These are phyloP conservation scores for Alviniconcha marisindica DNA, from an alignment of 1,140 invertebrate genomes.

Conservation along the genomic window DNA sequence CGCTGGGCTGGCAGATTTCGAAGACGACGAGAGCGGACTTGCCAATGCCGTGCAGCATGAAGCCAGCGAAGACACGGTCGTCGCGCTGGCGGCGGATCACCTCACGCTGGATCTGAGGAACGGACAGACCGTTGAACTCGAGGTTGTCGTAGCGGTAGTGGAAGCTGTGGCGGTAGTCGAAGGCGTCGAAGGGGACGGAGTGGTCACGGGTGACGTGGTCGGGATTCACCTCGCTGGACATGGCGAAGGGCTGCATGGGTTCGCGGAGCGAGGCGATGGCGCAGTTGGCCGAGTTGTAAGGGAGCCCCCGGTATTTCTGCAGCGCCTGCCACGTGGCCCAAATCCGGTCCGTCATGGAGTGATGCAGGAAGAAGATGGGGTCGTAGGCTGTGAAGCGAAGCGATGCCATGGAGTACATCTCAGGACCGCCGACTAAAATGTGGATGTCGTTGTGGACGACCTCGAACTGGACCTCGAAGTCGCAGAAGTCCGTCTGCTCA, in stretches of 20 bases:
- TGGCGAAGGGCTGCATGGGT: slow-evolving; percentile 37
- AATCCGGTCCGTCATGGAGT: slow-evolving; percentile 34
- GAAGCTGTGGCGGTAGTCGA: slow-evolving; percentile 38
- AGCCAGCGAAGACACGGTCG: slow-evolving; percentile 47
- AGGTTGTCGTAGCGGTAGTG: slow-evolving; percentile 51
- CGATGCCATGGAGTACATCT: slow-evolving; percentile 40
- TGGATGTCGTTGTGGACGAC: slow-evolving; percentile 48
- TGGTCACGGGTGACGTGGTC: slow-evolving; percentile 41
- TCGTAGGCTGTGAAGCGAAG: slow-evolving; percentile 46
- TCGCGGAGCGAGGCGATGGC: slow-evolving; percentile 45
- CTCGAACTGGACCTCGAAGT: slow-evolving; percentile 48
- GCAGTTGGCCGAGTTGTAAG: slow-evolving; percentile 49
- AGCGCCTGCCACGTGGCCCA: slow-evolving; percentile 46
- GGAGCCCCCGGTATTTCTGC: slow-evolving; percentile 42
- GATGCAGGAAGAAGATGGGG: slow-evolving; percentile 41
- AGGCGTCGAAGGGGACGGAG: slow-evolving; percentile 39
- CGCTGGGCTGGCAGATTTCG: not conserved
- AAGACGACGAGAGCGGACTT: slow-evolving; percentile 42
- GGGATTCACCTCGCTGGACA: slow-evolving; percentile 32
- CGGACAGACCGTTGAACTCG: slow-evolving; percentile 47
- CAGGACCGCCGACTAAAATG: slow-evolving; percentile 41
- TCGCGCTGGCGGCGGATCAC: slow-evolving; percentile 8
- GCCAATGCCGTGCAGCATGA: slow-evolving; percentile 49
- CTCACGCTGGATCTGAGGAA: slow-evolving; percentile 42
- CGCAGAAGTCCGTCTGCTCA: slow-evolving; percentile 47